These are phyloP conservation scores for Neogobius melanostomus DNA, from an alignment of 2,113 vertebrate species.

Conservation along the genomic window DNA sequence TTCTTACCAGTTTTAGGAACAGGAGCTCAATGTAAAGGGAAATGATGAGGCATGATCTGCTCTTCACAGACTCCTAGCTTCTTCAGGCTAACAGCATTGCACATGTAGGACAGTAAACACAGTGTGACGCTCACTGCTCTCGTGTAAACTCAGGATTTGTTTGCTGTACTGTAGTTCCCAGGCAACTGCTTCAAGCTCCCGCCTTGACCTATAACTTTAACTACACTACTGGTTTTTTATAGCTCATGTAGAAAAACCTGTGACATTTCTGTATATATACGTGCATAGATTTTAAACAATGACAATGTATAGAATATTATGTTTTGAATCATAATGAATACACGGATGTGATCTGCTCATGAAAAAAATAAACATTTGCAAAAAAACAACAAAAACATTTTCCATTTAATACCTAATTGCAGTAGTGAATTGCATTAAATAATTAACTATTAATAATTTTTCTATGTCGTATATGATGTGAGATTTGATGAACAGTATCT, in stretches of 20 bases:
- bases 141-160: conserved; percentile 48
- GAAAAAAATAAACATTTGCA: background rate
- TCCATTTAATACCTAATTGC: background rate
- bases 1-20: conserved; percentile 26
- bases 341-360: background rate
- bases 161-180: conserved; percentile 75
- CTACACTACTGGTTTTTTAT: background rate
- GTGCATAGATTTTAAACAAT: conserved; percentile 10
- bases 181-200: conserved; percentile 75
- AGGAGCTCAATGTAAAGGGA: background rate
- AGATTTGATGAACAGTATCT: background rate
- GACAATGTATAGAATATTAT: background rate
- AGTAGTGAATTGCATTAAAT: background rate
- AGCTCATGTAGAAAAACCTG: too few species aligned
- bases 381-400: background rate
- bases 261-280: background rate
- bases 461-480: background rate
- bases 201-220: background rate
- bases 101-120: background rate
- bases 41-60: background rate
- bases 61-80: background rate
- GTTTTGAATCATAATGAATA: conserved; percentile 2
- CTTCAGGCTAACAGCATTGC: background rate
- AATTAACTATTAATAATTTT: background rate
- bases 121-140: background rate